A percentile compares a stretch with the other conserved stretches of the same genome.
Evolutionary conservation across 2,113 vertebrate genomes (phyloP).

Genomic region (Syngnathus typhle): DNA sequence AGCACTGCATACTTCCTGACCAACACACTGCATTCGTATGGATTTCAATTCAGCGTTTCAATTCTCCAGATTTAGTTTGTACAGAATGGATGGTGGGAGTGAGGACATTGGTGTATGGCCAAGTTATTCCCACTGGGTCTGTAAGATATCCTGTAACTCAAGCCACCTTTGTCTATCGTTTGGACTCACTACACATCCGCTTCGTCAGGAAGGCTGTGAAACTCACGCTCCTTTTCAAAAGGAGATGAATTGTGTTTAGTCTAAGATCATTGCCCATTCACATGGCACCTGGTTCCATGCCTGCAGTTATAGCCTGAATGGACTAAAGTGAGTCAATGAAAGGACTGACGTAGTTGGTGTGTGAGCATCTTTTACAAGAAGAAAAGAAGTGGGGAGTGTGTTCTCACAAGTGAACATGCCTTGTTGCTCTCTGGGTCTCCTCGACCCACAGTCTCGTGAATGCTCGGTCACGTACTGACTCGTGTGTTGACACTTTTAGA

Average conservation of each 20-base stretch:
- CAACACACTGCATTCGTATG: too few species aligned
- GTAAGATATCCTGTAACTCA: constrained; percentile 64
- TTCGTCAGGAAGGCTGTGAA: constrained; percentile 55
- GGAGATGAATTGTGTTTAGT: constrained; percentile 53
- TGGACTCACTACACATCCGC: constrained; percentile 50
- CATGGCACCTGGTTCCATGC: constrained; percentile 53
- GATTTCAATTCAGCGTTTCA: too few species aligned
- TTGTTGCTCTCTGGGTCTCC: constrained; percentile 40
- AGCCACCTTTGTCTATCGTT: constrained; percentile 63
- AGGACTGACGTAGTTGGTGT: constrained; percentile 49
- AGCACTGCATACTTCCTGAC: too few species aligned
- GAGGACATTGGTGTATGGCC: constrained; percentile 43
- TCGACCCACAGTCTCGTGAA: constrained; percentile 55
- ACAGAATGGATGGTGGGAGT: constrained; percentile 52
- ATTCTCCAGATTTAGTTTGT: constrained; percentile 33
- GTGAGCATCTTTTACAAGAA: constrained; percentile 44
- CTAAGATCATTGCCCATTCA: constrained; percentile 59
- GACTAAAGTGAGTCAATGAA: constrained; percentile 29
- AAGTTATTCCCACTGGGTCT: constrained; percentile 57
- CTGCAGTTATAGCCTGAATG: constrained; percentile 52
- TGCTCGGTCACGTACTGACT: constrained; percentile 39
- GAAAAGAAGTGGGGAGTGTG: constrained; percentile 31
- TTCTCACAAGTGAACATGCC: constrained; percentile 54
- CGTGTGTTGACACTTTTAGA: constrained; percentile 23
- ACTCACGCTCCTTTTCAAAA: constrained; percentile 64